Conservation (phyloP, 2,888 invertebrate genomes). For the Pasiphila rectangulata region DNA sequence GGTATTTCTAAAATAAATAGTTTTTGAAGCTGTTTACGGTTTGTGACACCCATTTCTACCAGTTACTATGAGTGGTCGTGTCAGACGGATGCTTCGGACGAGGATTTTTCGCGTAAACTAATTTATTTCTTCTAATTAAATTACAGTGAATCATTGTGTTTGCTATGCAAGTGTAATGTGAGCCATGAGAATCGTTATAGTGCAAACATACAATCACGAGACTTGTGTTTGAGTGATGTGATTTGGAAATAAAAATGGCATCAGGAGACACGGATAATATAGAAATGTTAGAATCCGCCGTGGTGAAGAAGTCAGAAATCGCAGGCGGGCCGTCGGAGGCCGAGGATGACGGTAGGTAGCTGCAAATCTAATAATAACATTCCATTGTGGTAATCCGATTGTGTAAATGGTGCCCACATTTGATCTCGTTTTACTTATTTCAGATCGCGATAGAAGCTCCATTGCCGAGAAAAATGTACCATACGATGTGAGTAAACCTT, state of each 20-base stretch:
- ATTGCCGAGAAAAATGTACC: slow-evolving; percentile 82
- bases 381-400: slow-evolving; percentile 50
- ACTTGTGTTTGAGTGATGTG: slow-evolving; percentile 75
- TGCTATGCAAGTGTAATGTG: slow-evolving; percentile 69
- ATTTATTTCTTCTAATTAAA: slow-evolving; percentile 78
- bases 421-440: slow-evolving; percentile 55
- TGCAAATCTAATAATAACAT: slow-evolving; percentile 61
- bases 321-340: slow-evolving; percentile 81
- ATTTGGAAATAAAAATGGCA: slow-evolving; percentile 84
- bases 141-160: slow-evolving; percentile 74
- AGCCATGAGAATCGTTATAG: slow-evolving; percentile 70
- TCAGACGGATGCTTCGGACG: slow-evolving; percentile 71
- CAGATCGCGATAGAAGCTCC: slow-evolving; percentile 82
- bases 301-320: slow-evolving; percentile 81
- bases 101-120: slow-evolving; percentile 74
- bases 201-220: slow-evolving; percentile 56
- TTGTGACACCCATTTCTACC: too few species aligned
- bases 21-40: too few species aligned
- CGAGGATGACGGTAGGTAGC: slow-evolving; percentile 80
- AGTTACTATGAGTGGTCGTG: slow-evolving; percentile 74
- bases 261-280: slow-evolving; percentile 91
- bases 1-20: too few species aligned
- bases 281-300: slow-evolving; percentile 86
- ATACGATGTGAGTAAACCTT: slow-evolving; percentile 81
- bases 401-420: slow-evolving; percentile 45